Evolutionary conservation across 2,113 vertebrate species (phyloP).

Genomic region (Tyto alba): DNA sequence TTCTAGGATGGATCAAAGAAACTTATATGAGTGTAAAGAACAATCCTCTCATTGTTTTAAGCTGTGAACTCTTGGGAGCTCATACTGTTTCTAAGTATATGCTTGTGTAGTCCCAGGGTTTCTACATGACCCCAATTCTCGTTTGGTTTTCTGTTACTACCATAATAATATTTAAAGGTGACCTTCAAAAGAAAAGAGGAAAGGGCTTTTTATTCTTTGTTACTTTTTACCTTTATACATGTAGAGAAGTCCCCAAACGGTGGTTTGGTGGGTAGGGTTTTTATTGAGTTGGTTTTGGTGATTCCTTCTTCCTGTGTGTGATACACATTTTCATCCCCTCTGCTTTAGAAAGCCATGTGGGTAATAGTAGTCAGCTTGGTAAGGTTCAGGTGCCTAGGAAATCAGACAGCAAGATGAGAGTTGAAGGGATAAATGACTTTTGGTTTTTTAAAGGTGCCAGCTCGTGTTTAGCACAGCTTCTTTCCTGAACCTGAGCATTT

Average conservation of each 20-base stretch:
- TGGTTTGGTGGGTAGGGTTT: not conserved
- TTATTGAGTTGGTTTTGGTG: not conserved
- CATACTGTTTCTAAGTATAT: not conserved
- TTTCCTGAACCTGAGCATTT: not conserved
- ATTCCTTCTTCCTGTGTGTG: not conserved
- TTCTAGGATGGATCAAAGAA: not conserved
- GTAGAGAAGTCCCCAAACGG: not conserved
- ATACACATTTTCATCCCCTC: not conserved
- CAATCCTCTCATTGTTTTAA: not conserved
- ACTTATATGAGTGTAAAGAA: not conserved
- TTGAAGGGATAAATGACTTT: not conserved
- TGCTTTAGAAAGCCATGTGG: not conserved
- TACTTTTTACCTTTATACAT: not conserved
- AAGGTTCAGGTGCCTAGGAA: not conserved
- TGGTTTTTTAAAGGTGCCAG: not conserved
- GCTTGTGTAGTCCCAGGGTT: not conserved
- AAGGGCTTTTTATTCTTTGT: not conserved
- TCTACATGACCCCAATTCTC: not conserved
- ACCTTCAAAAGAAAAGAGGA: not conserved
- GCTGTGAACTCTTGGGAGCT: not conserved
- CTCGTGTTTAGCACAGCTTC: not conserved
- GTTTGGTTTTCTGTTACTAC: not conserved
- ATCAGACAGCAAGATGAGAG: not conserved
- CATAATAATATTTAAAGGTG: not conserved
- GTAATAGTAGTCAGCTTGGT: not conserved